Base-by-base conservation (phyloP, 2,888 invertebrate species). In the Terebella lapidaria region DNA sequence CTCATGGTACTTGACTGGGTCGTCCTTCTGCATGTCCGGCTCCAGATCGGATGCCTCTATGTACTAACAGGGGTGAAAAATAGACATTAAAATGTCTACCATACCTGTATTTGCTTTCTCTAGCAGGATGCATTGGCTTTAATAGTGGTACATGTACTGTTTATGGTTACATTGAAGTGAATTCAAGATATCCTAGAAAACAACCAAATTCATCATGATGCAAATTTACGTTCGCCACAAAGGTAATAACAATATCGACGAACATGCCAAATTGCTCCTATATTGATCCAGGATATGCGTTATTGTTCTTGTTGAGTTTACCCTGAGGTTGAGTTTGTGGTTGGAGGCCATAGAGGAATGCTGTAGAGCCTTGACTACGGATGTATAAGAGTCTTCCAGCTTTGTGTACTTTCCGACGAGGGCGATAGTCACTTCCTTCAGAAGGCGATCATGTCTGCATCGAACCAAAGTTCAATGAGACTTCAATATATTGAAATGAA, bases 321-420 rank as follows among this genome's bases (percentile, higher is more conserved):
- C 86, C 74, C 82, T 88, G 35, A 99, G 83, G 69, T 89, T 89
- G 0, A 97, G 84, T 80, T 89, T 91, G 70, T 89, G 89, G 3
- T 92, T 90, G 46, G 88, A 87, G 56, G 90, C 88, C 54, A 94
- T 87, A 1, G 93, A 87, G 0, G 99, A 92, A 80, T 99, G 99
- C 70, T 93, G 89, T 49, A 99, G 80, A 0, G 97, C 92, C 82
- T 99, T 97, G 0, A 89, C 89, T 0, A 99, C 91, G 0, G 97
- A 99, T 0, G 95, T 92, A 76, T 99, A 99, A 0, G 97, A 89
- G 82, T 99, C 99, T 76, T 93, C 90, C 18, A 96, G 83, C 75
- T 90, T 89, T 0, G 96, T 96, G 76, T 99, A 99, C 83, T 99
- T 97, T 3, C 97, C 97, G 1, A 97, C 97, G 2, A 97, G 83